Evolutionary conservation across 1,140 invertebrate species (phyloP).

Genomic region (Heliconius nattereri): DNA sequence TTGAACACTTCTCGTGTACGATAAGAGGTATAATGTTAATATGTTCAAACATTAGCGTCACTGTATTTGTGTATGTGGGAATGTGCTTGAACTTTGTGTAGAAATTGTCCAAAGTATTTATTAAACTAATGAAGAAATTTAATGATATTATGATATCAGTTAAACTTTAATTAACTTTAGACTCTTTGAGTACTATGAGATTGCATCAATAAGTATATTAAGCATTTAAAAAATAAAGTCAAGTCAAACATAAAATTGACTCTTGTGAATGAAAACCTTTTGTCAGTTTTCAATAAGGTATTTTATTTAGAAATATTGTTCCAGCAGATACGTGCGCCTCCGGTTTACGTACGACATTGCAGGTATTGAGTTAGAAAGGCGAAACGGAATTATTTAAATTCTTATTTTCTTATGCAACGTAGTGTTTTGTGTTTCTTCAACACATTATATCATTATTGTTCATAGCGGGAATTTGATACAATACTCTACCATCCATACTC

Average conservation of each 20-base stretch:
- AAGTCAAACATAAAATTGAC: not conserved
- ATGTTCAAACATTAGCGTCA: not conserved
- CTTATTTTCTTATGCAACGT: constrained; percentile 26
- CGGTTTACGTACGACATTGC: constrained; percentile 51
- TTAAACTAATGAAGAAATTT: no score
- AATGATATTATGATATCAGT: no score
- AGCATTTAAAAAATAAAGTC: not conserved
- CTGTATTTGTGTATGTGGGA: no score
- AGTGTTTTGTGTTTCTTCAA: not conserved
- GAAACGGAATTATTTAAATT: constrained; percentile 37
- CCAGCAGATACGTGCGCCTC: constrained; percentile 56
- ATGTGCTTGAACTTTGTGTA: no score
- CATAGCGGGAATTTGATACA: not conserved
- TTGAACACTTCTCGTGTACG: not conserved
- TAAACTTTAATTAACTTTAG: no score
- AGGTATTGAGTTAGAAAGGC: constrained; percentile 56
- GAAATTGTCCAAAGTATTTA: no score
- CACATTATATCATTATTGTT: not conserved
- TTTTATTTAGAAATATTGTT: constrained; percentile 79
- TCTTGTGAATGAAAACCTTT: constrained; percentile 39
- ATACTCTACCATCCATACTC: no score
- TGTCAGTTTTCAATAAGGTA: constrained; percentile 51
- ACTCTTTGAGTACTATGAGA: no score
- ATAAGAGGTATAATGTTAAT: not conserved
- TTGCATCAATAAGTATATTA: not conserved